Evolutionary conservation across 2,113 vertebrate species (phyloP).

Genomic region (Coturnix japonica): DNA sequence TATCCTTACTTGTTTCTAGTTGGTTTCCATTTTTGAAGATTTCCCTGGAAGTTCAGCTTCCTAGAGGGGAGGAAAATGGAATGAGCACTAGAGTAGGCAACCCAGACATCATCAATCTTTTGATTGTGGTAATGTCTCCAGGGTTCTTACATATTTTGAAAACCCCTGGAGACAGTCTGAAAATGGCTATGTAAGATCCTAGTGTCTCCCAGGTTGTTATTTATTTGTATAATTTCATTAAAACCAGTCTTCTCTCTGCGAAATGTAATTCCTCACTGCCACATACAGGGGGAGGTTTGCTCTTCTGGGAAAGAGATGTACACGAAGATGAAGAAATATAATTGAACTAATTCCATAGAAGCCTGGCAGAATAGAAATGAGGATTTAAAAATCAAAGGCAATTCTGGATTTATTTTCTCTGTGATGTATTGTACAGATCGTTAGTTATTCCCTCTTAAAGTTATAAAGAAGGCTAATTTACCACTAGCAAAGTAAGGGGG

Average conservation of each 20-base stretch:
- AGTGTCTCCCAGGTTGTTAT: not conserved
- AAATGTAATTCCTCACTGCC: not conserved
- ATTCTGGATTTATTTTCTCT: not conserved
- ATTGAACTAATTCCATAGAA: not conserved
- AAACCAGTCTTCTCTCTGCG: not conserved
- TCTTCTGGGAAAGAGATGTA: not conserved
- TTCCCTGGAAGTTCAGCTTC: not conserved
- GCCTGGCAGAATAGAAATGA: not conserved
- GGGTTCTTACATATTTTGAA: not conserved
- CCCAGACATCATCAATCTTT: not conserved
- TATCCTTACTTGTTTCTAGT: not conserved
- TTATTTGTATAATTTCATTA: not conserved
- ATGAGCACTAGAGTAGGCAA: not conserved
- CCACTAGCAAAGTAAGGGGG: not conserved
- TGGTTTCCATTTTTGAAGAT: not conserved
- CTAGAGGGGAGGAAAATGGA: not conserved
- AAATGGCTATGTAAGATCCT: not conserved
- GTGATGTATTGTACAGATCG: not conserved
- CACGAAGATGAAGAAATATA: not conserved
- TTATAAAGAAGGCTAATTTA: not conserved
- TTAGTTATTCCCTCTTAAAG: not conserved
- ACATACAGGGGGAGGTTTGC: not conserved
- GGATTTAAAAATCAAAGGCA: not conserved
- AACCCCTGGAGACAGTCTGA: not conserved
- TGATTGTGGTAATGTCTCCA: not conserved